A percentile compares a stretch with the other conserved stretches of the same genome.
phyloP scores from a whole-genome alignment of 2,888 invertebrate species.

The Lumbricus terrestris region DNA sequence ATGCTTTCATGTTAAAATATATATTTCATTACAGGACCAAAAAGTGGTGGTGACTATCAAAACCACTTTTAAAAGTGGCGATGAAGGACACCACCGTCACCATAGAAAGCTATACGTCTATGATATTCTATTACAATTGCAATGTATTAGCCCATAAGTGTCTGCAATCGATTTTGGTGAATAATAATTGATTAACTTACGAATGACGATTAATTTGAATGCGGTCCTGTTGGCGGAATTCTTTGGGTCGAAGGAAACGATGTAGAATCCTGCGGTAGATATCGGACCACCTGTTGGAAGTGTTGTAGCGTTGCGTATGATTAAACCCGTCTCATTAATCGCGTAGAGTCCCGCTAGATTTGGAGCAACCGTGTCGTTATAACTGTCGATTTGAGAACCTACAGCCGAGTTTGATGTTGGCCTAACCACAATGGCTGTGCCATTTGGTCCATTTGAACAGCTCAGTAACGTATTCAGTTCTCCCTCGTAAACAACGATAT shows the following conservation, averaged over 20 bases:
- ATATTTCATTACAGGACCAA: too few relatives aligned
- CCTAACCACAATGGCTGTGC: not conserved
- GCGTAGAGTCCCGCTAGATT: not conserved
- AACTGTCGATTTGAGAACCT: not conserved
- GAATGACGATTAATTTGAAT: not conserved
- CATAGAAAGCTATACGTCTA: too few relatives aligned
- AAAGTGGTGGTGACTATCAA: too few relatives aligned
- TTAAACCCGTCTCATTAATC: not conserved
- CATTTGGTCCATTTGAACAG: not conserved
- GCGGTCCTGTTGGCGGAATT: not conserved
- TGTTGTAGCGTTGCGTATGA: not conserved
- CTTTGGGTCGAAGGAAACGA: not conserved
- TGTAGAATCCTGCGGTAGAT: not conserved
- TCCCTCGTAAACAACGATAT: not conserved
- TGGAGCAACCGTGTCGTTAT: not conserved
- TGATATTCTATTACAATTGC: too few relatives aligned
- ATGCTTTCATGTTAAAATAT: too few relatives aligned
- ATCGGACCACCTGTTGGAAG: not conserved
- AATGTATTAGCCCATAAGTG: too few relatives aligned
- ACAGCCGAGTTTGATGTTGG: not conserved
- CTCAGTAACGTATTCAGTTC: not conserved
- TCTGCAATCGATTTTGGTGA: not conserved
- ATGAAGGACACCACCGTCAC: too few relatives aligned
- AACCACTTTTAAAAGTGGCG: too few relatives aligned
- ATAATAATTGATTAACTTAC: not conserved